Conservation (phyloP, 2,113 vertebrate genomes). For the Tenebrosternarchus preto region DNA sequence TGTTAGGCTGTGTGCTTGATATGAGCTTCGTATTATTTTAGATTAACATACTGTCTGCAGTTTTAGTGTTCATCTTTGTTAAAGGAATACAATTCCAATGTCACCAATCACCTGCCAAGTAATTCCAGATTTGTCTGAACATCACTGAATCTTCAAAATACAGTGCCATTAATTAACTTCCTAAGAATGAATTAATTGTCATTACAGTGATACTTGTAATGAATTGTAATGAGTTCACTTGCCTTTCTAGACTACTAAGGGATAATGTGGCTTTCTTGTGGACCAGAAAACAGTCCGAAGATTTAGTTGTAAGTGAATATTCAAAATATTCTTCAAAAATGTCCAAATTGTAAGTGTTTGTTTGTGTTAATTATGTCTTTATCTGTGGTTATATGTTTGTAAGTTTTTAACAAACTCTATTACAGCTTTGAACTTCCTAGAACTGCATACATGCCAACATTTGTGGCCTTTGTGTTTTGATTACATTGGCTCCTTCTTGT, state of each 20-base stretch:
- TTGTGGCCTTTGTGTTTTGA: constrained; percentile 7
- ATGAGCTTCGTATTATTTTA: background rate
- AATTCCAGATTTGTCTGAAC: background rate
- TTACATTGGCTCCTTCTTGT: constrained; percentile 34
- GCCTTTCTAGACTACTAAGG: background rate
- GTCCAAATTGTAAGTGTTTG: background rate
- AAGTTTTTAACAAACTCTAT: background rate
- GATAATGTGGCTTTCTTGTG: background rate
- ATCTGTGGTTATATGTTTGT: background rate
- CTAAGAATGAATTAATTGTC: background rate
- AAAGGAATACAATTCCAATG: too few species aligned
- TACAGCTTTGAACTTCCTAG: background rate
- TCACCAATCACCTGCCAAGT: too few species aligned
- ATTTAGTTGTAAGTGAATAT: background rate
- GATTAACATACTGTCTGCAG: background rate
- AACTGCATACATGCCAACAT: background rate
- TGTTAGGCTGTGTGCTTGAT: background rate
- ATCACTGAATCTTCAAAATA: background rate
- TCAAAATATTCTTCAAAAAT: background rate
- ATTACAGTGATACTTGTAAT: background rate
- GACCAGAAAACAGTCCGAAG: background rate
- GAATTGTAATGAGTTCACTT: background rate
- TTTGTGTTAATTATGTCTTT: too few species aligned
- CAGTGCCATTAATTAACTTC: background rate
- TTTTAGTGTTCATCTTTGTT: too few species aligned